Evolutionary conservation across 2,888 invertebrate species (phyloP).

Genomic region (Cantharis lateralis): DNA sequence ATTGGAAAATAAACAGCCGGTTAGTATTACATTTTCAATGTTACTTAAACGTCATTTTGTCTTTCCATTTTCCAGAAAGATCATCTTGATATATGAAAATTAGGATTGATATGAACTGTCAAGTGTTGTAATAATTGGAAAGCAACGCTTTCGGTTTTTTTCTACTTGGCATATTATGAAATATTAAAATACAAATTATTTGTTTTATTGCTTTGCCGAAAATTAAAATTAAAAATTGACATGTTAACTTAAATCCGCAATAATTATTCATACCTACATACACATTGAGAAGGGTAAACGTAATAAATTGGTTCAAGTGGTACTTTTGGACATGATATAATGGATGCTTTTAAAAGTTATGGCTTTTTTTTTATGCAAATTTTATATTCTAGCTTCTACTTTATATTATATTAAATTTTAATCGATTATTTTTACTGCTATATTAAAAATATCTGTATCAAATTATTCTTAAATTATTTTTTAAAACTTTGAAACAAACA

Average conservation of each 20-base stretch:
- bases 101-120: background rate
- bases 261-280: background rate
- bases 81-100: background rate
- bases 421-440: too few relatives aligned
- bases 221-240: background rate
- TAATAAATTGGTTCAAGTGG: background rate
- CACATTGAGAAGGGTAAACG: background rate
- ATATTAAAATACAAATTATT: background rate
- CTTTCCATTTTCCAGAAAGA: background rate
- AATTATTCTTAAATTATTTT: too few relatives aligned
- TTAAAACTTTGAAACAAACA: too few relatives aligned
- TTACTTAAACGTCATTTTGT: background rate
- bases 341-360: background rate
- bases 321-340: background rate
- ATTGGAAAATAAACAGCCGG: constrained; percentile 7
- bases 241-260: background rate
- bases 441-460: too few relatives aligned
- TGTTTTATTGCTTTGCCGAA: background rate
- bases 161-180: background rate
- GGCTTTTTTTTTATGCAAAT: background rate
- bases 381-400: background rate
- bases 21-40: background rate
- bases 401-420: background rate
- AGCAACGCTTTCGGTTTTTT: background rate
- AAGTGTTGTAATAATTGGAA: background rate